Base-by-base conservation (phyloP, 2,888 invertebrate species). In the Acleris sparsana region DNA sequence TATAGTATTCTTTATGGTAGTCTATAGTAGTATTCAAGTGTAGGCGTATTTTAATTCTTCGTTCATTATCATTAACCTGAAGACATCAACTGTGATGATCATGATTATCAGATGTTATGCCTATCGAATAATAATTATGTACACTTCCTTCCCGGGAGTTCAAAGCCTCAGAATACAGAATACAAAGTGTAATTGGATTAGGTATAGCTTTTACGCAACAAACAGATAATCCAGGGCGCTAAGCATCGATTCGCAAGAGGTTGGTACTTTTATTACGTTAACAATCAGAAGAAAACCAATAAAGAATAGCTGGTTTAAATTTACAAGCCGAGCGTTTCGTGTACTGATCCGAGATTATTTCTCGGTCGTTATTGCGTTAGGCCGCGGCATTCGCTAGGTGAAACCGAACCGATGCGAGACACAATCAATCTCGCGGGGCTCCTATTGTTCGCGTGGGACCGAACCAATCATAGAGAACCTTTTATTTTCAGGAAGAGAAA, bases 391-490 rank as follows among this genome's bases (percentile, higher is more conserved):
- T 74, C 71, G 72, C 72, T 72, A 70, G 79, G 88, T 82, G 89
- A 89, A 89, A 90, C 79, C 76, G 80, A 87, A 86, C 87, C 84
- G 81, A 86, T 86, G 82, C 78, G 70, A 73, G 81, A 85, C 80
- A 85, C 85, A 87, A 87, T 87, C 81, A 78, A 79, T 81, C 80
- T 83, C 78, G 80, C 83, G 79, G 79, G 82, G 80, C 81, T 77
- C 82, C 86, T 82, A 89, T 90, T 90, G 89, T 89, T 84, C 70
- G 83, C 84, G 87, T 89, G 89, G 85, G 89, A 89, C 81, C 79
- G 85, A 88, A 89, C 82, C 79, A 80, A 84, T 85, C 80, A 75
- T 75, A 74, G 76, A 76, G 73, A 72, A 69, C 67, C 65, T 77
- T 69, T 78, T 80, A 77, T 75, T 78, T 76, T 72, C 72, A 72